Evolutionary conservation across 2,797 vertebrate genomes (phyloP).

Genomic region (Crax fasciolata): DNA sequence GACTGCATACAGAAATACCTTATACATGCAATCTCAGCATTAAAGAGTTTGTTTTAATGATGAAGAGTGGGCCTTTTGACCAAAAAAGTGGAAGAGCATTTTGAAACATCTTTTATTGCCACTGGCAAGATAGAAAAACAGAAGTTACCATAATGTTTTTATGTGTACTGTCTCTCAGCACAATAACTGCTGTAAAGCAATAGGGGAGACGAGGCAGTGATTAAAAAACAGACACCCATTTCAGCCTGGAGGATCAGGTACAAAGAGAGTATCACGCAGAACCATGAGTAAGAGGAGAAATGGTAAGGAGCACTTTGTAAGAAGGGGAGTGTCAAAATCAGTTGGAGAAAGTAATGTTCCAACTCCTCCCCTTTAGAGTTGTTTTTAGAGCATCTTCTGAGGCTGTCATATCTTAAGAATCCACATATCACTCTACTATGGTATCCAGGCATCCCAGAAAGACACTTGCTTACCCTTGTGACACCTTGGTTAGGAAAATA

Average conservation of each 20-base stretch:
- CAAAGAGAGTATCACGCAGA: not conserved
- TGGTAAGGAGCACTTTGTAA: not conserved
- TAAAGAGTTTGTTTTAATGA: not conserved
- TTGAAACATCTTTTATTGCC: not conserved
- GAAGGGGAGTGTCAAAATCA: not conserved
- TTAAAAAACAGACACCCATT: not conserved
- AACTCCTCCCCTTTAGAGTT: not conserved
- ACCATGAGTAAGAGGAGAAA: not conserved
- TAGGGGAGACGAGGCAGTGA: not conserved
- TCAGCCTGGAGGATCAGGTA: not conserved
- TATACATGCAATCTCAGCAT: not conserved
- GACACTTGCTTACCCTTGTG: not conserved
- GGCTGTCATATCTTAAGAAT: not conserved
- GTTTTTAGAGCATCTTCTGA: not conserved
- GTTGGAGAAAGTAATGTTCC: not conserved
- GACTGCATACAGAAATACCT: not conserved
- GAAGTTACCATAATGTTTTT: not conserved
- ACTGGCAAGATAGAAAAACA: not conserved
- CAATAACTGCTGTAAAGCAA: not conserved
- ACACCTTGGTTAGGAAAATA: not conserved
- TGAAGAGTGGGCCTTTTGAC: not conserved
- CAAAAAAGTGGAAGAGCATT: not conserved
- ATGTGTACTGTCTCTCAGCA: not conserved
- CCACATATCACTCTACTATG: not conserved
- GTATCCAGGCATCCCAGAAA: not conserved